Percentiles rank a stretch among this genome's conserved stretches.
These are phyloP conservation scores for Porites australiensis DNA, from an alignment of 64 coral and sea anemone species.

Conservation along the genomic window DNA sequence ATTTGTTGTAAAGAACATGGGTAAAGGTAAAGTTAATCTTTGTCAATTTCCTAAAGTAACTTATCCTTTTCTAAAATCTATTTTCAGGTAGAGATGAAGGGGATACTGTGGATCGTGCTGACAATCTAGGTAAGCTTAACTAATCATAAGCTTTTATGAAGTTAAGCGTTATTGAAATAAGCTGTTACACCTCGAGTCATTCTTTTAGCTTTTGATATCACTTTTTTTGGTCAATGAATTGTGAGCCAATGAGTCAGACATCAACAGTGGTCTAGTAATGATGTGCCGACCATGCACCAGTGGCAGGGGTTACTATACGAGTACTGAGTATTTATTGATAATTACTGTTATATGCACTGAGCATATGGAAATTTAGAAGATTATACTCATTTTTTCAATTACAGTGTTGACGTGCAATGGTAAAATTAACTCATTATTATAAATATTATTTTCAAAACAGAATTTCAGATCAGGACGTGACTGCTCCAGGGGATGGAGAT, in stretches of 20 bases:
- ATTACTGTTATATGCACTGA: too few species aligned
- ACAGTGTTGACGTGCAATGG: too few species aligned
- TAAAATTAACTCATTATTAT: not conserved
- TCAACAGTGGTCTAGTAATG: too few species aligned
- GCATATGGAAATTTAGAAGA: too few species aligned
- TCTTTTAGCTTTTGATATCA: too few species aligned
- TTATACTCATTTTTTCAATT: too few species aligned
- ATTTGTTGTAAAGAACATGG: conserved; percentile 9
- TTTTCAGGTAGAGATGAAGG: conserved; percentile 7
- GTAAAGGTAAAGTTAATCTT: not conserved
- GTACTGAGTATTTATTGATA: too few species aligned
- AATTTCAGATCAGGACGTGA: not conserved
- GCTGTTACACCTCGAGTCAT: not conserved
- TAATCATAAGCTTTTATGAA: not conserved
- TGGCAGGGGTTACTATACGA: too few species aligned
- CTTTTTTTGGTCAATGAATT: too few species aligned
- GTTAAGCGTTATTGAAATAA: not conserved
- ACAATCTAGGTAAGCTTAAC: conserved; percentile 10
- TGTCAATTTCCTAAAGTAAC: not conserved
- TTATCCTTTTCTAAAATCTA: not conserved
- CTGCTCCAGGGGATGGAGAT: conserved; percentile 4
- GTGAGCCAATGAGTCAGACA: too few species aligned
- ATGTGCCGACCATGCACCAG: too few species aligned
- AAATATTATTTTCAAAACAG: not conserved
- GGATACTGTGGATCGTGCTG: not conserved